Conservation (phyloP, 2,888 invertebrate species). For the Tiphia femorata region DNA sequence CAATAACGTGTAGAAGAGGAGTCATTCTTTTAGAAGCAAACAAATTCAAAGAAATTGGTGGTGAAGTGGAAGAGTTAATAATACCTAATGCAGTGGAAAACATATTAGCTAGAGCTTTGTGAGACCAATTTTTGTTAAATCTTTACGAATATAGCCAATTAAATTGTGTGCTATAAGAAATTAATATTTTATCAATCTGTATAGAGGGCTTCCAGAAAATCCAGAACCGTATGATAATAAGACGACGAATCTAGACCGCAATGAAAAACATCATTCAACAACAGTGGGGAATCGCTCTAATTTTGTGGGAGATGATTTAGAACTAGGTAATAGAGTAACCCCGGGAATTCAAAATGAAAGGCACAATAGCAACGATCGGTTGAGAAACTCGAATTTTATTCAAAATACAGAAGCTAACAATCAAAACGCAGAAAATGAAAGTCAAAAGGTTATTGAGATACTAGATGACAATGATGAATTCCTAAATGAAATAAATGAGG, state of each 20-base stretch:
- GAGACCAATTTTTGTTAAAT: constrained; percentile 34
- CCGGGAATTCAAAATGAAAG: too few species aligned
- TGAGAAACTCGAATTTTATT: too few species aligned
- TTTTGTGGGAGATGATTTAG: constrained; percentile 54
- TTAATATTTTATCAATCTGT: too few species aligned
- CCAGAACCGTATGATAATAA: constrained; percentile 65
- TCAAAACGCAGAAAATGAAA: too few species aligned
- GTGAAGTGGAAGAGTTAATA: constrained; percentile 78
- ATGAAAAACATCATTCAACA: too few species aligned
- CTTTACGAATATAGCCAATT: not conserved
- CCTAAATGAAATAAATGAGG: too few species aligned
- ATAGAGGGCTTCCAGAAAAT: constrained; percentile 70
- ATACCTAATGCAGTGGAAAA: constrained; percentile 74
- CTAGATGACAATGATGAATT: too few species aligned
- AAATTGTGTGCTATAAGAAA: not conserved
- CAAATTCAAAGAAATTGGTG: constrained; percentile 77
- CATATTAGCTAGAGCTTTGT: constrained; percentile 73
- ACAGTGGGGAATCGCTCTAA: too few species aligned
- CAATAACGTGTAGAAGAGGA: constrained; percentile 79
- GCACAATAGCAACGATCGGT: too few species aligned
- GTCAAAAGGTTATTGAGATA: too few species aligned
- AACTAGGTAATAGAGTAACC: constrained; percentile 15
- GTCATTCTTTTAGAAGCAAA: constrained; percentile 76
- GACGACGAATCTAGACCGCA: too few species aligned
- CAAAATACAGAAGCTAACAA: too few species aligned